phyloP scores from a whole-genome alignment of 2,888 invertebrate genomes.

The Cosmorhoe ocellata region DNA sequence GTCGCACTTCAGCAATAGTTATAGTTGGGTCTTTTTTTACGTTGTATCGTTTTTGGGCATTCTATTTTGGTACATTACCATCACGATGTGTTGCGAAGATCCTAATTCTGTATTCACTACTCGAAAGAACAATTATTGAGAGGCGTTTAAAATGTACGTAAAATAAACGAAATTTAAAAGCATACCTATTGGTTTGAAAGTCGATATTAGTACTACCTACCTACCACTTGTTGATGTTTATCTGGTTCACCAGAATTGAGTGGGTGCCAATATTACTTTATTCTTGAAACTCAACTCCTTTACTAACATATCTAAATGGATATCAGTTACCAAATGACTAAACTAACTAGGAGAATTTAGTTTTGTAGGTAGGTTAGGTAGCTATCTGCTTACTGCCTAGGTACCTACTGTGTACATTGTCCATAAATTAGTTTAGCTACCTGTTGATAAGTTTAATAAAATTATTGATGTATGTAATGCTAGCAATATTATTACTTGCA shows the following conservation, averaged over 20 bases:
- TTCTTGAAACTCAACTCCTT: slow-evolving; percentile 16
- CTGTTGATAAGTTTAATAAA: too few species aligned
- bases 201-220: not conserved
- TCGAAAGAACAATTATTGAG: slow-evolving; percentile 48
- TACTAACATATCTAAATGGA: slow-evolving; percentile 24
- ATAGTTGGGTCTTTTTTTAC: slow-evolving; percentile 61
- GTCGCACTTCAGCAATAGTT: slow-evolving; percentile 52
- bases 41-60: slow-evolving; percentile 77
- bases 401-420: too few species aligned
- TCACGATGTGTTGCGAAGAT: slow-evolving; percentile 75
- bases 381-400: too few species aligned
- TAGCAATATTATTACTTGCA: slow-evolving; percentile 25
- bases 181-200: too few species aligned
- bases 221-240: slow-evolving; percentile 10
- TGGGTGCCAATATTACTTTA: slow-evolving; percentile 9
- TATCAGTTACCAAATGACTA: slow-evolving; percentile 26
- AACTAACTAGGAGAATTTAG: not conserved
- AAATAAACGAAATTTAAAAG: not conserved
- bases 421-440: too few species aligned
- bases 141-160: slow-evolving; percentile 60
- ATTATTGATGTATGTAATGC: not conserved
- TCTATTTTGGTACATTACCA: slow-evolving; percentile 81
- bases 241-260: slow-evolving; percentile 3
- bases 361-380: too few species aligned
- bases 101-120: slow-evolving; percentile 65